A percentile compares a stretch with the other conserved stretches of the same genome.
These are phyloP conservation scores for Tapirus indicus DNA, from an alignment of 2,797 vertebrate species.

Conservation along the genomic window DNA sequence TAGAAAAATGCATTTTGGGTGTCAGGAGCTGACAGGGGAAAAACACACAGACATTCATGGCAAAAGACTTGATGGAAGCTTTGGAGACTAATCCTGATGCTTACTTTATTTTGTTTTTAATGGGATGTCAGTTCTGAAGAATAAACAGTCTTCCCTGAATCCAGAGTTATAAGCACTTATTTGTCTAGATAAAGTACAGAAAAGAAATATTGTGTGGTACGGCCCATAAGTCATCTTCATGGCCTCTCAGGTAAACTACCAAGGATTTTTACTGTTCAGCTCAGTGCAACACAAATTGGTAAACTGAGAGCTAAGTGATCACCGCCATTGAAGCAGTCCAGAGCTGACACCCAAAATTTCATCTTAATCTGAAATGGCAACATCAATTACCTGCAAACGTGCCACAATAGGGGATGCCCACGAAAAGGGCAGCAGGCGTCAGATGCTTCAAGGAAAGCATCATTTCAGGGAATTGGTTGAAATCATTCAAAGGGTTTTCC, in stretches of 20 bases:
- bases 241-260: slow-evolving; percentile 84
- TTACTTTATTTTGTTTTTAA: slow-evolving; percentile 90
- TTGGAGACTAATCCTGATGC: slow-evolving; percentile 86
- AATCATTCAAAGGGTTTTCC: background rate
- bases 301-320: slow-evolving; percentile 68
- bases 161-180: slow-evolving; percentile 87
- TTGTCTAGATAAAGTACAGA: slow-evolving; percentile 87
- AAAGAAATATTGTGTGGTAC: slow-evolving; percentile 86
- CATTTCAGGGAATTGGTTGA: background rate
- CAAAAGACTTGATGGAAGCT: slow-evolving; percentile 86
- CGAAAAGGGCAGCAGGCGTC: background rate
- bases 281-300: slow-evolving; percentile 69
- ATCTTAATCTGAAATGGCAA: slow-evolving; percentile 65
- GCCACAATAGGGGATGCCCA: background rate
- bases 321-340: slow-evolving; percentile 9
- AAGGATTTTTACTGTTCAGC: slow-evolving; percentile 77
- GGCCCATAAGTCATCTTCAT: slow-evolving; percentile 86
- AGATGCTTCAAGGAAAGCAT: background rate
- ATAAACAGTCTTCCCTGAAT: slow-evolving; percentile 88
- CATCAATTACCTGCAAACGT: background rate
- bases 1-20: slow-evolving; percentile 78
- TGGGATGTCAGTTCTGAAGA: slow-evolving; percentile 88
- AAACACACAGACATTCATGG: slow-evolving; percentile 74
- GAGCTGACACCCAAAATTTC: slow-evolving; percentile 10
- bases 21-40: slow-evolving; percentile 74